A percentile compares a stretch with the other conserved stretches of the same genome.
Conservation (phyloP, 2,113 vertebrate species). For the Rhombomys opimus region DNA sequence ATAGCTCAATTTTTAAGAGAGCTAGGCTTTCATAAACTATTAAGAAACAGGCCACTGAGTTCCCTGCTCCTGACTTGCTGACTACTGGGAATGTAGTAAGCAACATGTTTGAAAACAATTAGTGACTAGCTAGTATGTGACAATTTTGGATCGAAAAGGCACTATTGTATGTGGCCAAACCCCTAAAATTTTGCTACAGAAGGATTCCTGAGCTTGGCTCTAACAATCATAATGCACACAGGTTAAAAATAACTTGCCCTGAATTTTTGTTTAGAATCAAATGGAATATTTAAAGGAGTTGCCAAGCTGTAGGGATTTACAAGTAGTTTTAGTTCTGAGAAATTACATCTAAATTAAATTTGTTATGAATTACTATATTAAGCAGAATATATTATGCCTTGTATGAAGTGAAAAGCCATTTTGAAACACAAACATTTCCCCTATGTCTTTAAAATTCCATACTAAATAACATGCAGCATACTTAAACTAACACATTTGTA, state of each 20-base stretch:
- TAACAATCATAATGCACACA: not conserved
- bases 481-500: constrained; percentile 10
- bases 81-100: not conserved
- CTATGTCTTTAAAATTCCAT: constrained; percentile 2
- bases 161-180: not conserved
- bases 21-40: constrained; percentile 42
- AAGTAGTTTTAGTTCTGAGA: constrained; percentile 43
- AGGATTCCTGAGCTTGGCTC: not conserved
- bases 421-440: constrained; percentile 37
- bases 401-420: constrained; percentile 27
- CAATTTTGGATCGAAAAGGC: constrained; percentile 21
- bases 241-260: not conserved
- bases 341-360: constrained; percentile 21
- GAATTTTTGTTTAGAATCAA: constrained; percentile 47
- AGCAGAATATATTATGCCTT: constrained; percentile 12
- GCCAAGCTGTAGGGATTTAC: not conserved
- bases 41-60: not conserved
- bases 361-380: constrained; percentile 37
- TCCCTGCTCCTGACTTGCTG: not conserved
- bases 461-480: not conserved
- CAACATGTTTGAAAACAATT: constrained; percentile 48
- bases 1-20: constrained; percentile 41
- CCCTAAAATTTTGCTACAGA: constrained; percentile 21
- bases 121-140: not conserved
- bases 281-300: constrained; percentile 10